Evolutionary conservation across 2,888 invertebrate species (phyloP), one percentile per base, ranked within the genome.

Genomic region (Steinernema carpocapsae): DNA sequence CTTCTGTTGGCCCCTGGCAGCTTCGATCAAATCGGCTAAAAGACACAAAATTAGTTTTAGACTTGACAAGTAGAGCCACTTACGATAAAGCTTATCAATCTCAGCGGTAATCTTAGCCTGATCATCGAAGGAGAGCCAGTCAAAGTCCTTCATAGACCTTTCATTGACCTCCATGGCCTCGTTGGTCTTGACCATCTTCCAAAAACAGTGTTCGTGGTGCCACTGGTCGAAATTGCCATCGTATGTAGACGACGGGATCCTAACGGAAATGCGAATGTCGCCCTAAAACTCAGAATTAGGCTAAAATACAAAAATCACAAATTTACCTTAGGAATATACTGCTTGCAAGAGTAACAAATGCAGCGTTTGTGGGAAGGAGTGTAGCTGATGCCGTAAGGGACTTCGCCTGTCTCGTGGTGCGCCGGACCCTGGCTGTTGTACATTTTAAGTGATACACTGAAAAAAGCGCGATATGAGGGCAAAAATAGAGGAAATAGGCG

Each of bases 141-240:
- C 56, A 19, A 56, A 56, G 26, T 56, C 56, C 26, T 56, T 56
- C 24, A 56, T 56, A 4, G 56, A 56, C 12, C 56, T 22, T 26
- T 56, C 56, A 26, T 56, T 56, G 26, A 56, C 26, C 56, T 56
- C 56, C 56, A 56, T 56, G 6, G 22, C 24, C 24, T 22, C 24
- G 26, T 56, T 26, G 4, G 17, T 10, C 26, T 56, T 56, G 6
- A 56, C 24, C 26, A 26, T 74, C 70, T 87, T 87, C 88, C 88
- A 89, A 78, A 89, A 89, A 78, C 89, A 89, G 14, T 10, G 22
- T 12, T 43, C 42, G 37, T 70, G 70, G 42, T 70, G 42, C 45
- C 71, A 46, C 24, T 29, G 43, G n/a, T 46, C 45, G 14, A 6
- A 6, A 4, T 24, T 14, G 22, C 75, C 75, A 45, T 75, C 75